Base-by-base conservation (phyloP, 2,888 invertebrate species). In the Drosophila birchii region DNA sequence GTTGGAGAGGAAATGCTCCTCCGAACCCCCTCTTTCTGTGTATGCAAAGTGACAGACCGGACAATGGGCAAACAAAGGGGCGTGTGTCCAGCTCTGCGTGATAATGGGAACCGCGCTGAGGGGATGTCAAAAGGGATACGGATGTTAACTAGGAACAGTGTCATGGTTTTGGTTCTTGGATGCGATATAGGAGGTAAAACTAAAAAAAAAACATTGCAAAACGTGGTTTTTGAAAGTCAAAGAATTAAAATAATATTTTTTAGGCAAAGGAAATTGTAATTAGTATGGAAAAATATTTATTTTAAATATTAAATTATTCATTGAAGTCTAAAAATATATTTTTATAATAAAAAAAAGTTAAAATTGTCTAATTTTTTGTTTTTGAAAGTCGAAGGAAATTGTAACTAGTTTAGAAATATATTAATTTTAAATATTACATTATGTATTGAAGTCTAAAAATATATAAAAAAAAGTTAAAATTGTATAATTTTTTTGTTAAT, bases 11-110 rank as follows among this genome's bases (percentile, higher is more conserved):
- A 44, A 16, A 23, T 7, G 53, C 29, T 23, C 34, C 16, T 20
- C 6, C 34, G 5, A 68, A 73, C 75, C 75, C 80, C 67, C 34
- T 6, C 16, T 20, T 18, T 34, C 51, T 16, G 20, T 80, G 62
- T 76, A 71, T 76, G 77, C 73, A 86, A 86, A 82, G 80, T 79
- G 82, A 72, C 79, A 62, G 57, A 75, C 75, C 74, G 74, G 64
- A 75, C 74, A 81, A 81, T 79, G 79, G 74, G 56, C 56, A 67
- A 75, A 80, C 68, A 72, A 71, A 54, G 76, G 26, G 86, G 84
- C 84, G 81, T 72, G 81, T 72, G 78, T 57, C 63, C 32, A 47
- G 26, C 2, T 3, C 51, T 59, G 73, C 58, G 39, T 60, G 54
- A 64, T 54, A 67, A 36, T 62, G 36, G 36, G 6, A 16, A 16